Conservation (phyloP, 2,113 vertebrate species). For the Festucalex cinctus region DNA sequence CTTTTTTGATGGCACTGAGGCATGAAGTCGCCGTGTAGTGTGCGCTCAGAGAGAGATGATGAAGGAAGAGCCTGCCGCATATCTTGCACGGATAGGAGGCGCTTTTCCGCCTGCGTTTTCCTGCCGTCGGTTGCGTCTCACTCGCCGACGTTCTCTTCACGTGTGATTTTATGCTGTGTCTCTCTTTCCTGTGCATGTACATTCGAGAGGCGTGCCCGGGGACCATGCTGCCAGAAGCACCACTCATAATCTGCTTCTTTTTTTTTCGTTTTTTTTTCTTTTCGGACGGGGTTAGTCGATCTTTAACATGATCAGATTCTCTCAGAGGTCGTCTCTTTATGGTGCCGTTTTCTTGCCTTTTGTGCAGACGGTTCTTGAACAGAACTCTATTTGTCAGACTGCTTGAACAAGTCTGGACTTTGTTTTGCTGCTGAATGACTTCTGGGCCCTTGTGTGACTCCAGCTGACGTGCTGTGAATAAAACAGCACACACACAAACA, state of each 20-base stretch:
- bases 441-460: slow-evolving; percentile 42
- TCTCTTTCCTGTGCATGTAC: slow-evolving; percentile 64
- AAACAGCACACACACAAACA: background rate
- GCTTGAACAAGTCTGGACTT: background rate
- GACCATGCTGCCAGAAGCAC: slow-evolving; percentile 68
- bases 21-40: slow-evolving; percentile 35
- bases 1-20: background rate
- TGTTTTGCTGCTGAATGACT: slow-evolving; percentile 39
- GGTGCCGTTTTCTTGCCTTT: slow-evolving; percentile 43
- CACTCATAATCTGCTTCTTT: slow-evolving; percentile 23
- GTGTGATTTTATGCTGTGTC: slow-evolving; percentile 55
- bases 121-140: slow-evolving; percentile 13
- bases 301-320: background rate
- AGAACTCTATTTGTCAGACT: slow-evolving; percentile 33
- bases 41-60: slow-evolving; percentile 63
- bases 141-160: background rate
- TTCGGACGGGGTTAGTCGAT: background rate
- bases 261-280: no score
- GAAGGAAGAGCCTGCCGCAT: slow-evolving; percentile 67
- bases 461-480: slow-evolving; percentile 32
- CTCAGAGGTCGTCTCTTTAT: slow-evolving; percentile 33
- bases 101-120: slow-evolving; percentile 25
- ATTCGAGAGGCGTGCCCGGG: slow-evolving; percentile 61
- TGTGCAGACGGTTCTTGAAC: slow-evolving; percentile 42
- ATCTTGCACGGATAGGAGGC: slow-evolving; percentile 56